phyloP scores from a whole-genome alignment of 2,797 vertebrate genomes.

The Sebastes kiyomatsui region DNA sequence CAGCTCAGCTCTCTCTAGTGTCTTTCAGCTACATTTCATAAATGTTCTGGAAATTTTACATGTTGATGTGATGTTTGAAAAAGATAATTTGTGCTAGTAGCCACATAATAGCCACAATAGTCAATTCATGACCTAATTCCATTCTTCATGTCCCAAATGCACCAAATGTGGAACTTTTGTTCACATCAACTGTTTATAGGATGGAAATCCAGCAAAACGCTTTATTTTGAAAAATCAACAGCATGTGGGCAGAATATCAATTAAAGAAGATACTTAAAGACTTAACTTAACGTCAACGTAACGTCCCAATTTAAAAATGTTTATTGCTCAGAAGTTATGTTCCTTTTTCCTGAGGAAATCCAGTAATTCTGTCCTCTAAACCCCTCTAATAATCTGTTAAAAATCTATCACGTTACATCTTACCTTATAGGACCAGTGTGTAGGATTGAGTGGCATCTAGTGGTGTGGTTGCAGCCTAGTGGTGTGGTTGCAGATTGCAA shows the following conservation, averaged over 20 bases:
- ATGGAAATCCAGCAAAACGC: neutral
- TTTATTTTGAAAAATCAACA: neutral
- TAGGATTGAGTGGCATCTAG: no score
- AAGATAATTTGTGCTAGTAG: neutral
- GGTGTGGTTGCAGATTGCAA: no score
- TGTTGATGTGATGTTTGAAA: conserved; percentile 1
- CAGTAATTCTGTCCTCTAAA: neutral
- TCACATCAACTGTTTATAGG: neutral
- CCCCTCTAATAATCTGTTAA: neutral
- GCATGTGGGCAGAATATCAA: neutral
- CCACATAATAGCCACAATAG: neutral
- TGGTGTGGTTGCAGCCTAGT: no score
- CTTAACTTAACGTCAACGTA: no score
- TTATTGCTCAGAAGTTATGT: neutral
- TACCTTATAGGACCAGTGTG: no score
- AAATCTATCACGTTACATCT: neutral
- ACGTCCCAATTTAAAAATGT: neutral
- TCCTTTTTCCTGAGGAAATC: neutral
- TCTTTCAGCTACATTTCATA: neutral
- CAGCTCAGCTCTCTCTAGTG: conserved; percentile 35
- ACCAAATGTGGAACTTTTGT: neutral
- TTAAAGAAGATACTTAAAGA: neutral
- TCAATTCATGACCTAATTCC: neutral
- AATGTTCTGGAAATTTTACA: neutral
- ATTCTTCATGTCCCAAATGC: neutral